Conservation (phyloP, 2,113 vertebrate genomes). For the Stercorarius parasiticus region DNA sequence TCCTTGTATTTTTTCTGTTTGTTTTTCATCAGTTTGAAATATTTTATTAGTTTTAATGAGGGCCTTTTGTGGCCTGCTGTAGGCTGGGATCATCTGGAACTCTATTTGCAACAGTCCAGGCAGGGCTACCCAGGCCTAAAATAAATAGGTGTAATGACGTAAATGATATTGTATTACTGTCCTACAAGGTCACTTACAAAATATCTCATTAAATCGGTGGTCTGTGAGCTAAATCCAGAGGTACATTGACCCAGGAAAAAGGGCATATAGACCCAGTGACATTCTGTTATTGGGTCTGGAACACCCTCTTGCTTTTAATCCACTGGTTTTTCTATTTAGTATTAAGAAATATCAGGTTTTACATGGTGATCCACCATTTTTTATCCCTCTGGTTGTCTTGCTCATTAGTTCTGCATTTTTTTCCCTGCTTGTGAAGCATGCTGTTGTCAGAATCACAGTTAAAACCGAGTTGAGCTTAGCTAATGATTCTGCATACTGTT, state of each 20-base stretch:
- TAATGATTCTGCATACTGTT: background rate
- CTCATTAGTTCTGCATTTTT: background rate
- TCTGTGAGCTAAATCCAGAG: conserved; percentile 6
- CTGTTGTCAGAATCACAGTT: background rate
- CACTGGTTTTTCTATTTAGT: background rate
- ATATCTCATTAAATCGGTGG: background rate
- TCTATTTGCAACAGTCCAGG: background rate
- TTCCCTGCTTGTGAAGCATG: background rate
- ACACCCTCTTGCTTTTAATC: background rate
- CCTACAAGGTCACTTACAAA: background rate
- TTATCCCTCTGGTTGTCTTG: background rate
- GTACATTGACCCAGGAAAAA: background rate
- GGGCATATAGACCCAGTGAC: background rate
- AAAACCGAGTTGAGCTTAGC: background rate
- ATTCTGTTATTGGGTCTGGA: background rate
- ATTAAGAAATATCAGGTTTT: background rate
- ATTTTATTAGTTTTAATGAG: background rate
- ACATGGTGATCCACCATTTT: background rate
- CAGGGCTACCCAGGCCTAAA: background rate
- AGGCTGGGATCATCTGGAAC: background rate
- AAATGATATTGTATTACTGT: background rate
- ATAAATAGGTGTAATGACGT: background rate
- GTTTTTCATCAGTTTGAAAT: background rate
- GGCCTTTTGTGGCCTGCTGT: background rate
- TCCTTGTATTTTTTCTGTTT: background rate